Conservation (phyloP, 2,797 vertebrate genomes). For the Cetoscarus ocellatus region DNA sequence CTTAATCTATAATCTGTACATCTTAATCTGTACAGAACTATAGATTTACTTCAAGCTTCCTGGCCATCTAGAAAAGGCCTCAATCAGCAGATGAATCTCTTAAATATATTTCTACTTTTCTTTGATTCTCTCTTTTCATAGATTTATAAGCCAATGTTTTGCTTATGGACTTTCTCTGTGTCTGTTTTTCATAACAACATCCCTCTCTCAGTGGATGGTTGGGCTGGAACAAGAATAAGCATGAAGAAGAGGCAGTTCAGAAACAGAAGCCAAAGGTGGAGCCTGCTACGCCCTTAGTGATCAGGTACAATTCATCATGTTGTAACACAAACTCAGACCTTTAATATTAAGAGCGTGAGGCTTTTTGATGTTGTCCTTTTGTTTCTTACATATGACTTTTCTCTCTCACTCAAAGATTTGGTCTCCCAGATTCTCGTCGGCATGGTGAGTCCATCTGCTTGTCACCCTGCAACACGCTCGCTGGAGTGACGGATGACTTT, state of each 20-base stretch:
- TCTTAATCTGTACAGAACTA: background rate
- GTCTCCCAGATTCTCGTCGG: slow-evolving; percentile 96
- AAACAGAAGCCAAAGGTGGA: slow-evolving; percentile 98
- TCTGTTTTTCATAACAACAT: background rate
- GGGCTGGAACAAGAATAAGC: slow-evolving; percentile 92
- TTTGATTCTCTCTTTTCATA: background rate
- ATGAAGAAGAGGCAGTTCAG: slow-evolving; percentile 91
- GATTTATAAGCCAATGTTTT: background rate
- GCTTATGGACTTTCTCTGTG: background rate
- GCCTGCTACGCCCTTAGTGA: slow-evolving; percentile 91
- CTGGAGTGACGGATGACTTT: slow-evolving; percentile 97
- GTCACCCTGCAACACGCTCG: slow-evolving; percentile 95
- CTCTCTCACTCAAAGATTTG: slow-evolving; percentile 85
- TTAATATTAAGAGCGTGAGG: background rate
- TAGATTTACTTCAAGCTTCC: background rate
- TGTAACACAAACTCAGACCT: background rate
- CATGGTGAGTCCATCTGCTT: slow-evolving; percentile 95
- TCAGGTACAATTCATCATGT: slow-evolving; percentile 83
- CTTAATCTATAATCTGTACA: slow-evolving; percentile 2
- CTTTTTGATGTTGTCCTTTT: background rate
- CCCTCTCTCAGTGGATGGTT: slow-evolving; percentile 92
- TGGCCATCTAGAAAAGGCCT: background rate
- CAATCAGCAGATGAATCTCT: background rate
- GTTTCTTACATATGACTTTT: slow-evolving; percentile 1
- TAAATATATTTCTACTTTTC: background rate